Evolutionary conservation across 2,113 vertebrate species (phyloP), one percentile per base, ranked within the genome.

Genomic region (Mixornis gularis): DNA sequence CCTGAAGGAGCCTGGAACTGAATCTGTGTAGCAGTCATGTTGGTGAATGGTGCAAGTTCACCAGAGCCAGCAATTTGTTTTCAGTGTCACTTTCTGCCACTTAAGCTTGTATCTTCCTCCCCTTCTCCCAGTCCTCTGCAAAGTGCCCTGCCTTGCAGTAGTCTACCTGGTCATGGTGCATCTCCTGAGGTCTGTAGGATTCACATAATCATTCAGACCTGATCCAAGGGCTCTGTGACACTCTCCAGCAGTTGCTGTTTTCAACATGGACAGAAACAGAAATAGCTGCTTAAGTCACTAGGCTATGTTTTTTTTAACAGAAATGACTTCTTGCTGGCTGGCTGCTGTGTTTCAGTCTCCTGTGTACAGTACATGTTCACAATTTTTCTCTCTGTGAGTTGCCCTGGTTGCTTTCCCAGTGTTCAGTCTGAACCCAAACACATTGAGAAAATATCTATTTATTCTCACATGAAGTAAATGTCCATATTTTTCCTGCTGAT

Each of bases 251-350:
- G 15, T 63, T 85, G 21, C 48, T 56, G 34, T n/a, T 93, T 93
- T 71, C 1, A 4, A 38, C 48, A 51, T 40, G 41, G 81, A 91
- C 63, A 32, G 71, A 83, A 85, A 65, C 48, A 89, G 63, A 91
- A 85, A 66, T 25, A 43, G 8, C n/a, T 93, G 68, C 60, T 87
- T 85, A 70, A 79, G 90, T 87, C 51, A 53, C 76, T 90, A 90
- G 46, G 48, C 34, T 94, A 94, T 87, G 48, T n/a, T 91, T 93
- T 91, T 93, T 94, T 77, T 73, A 52, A 85, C 51, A 89, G 49
- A 92, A 91, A 79, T 89, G 76, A 49, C 25, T 24, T 85, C 65
- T 83, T 73, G 36, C 44, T 82, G 56, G 19, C 32, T 79, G 32
- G 66, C 56, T 84, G 51, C 43, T 40, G 2, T 58, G 19, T 83